Evolutionary conservation across 2,113 vertebrate species (phyloP).

Genomic region (Perca schrenkii): DNA sequence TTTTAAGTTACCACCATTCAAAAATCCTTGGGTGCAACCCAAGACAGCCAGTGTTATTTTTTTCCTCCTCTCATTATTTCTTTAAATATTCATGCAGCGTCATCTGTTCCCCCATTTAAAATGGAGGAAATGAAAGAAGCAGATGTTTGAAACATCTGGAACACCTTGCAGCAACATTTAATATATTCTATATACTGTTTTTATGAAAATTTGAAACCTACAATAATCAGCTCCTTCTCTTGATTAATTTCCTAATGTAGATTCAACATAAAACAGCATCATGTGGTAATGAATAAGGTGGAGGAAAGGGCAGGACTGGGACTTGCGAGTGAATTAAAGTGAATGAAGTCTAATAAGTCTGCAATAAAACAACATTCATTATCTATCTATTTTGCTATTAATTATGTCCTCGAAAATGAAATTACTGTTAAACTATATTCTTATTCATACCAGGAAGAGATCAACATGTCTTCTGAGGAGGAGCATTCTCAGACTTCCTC

Average conservation of each 20-base stretch:
- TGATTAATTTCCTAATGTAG: too few relatives aligned
- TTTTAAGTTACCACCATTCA: not conserved
- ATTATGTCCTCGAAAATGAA: not conserved
- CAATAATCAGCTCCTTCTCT: too few relatives aligned
- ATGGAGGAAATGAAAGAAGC: not conserved
- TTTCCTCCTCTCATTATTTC: not conserved
- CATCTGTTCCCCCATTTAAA: not conserved
- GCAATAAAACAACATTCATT: not conserved
- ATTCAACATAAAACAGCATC: too few relatives aligned
- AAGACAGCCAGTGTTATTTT: not conserved
- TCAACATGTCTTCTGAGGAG: constrained; percentile 69
- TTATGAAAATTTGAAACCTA: too few relatives aligned
- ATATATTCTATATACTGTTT: not conserved
- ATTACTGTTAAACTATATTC: not conserved
- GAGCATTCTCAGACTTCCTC: constrained; percentile 44
- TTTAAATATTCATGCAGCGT: not conserved
- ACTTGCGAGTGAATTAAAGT: too few relatives aligned
- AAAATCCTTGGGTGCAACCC: not conserved
- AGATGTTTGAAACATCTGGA: not conserved
- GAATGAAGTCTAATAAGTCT: too few relatives aligned
- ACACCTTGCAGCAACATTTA: not conserved
- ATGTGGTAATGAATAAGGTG: too few relatives aligned
- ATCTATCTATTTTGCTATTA: not conserved
- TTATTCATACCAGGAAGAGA: constrained; percentile 27
- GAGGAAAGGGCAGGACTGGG: too few relatives aligned